Base-by-base conservation (phyloP, 2,888 invertebrate species). In the Malthinus seriepunctatus region DNA sequence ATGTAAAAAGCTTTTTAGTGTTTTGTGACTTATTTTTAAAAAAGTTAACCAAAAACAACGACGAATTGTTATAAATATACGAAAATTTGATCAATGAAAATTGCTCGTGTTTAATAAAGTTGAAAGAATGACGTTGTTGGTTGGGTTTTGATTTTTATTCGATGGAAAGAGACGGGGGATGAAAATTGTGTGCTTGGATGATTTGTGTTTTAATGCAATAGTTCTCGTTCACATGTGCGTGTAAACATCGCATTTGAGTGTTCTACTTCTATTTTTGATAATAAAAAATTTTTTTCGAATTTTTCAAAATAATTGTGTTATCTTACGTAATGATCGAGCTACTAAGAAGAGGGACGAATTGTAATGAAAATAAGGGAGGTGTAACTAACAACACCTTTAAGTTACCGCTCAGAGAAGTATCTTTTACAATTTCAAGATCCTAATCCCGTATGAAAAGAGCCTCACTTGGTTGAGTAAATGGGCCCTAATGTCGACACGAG, bases 401-500 rank as follows among this genome's bases (percentile, higher is more conserved):
- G 57, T 63, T 62, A 63, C 56, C 61, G 63, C 64, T 65, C 64
- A 64, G 60, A 64, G 61, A 67, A 63, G 66, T 69, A 66, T 67
- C 67, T 63, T 65, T 68, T 67, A 67, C 68, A 62, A 59, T 61
- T 57, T 61, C 60, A 55, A 48, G 58, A 23, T 23, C 60, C 59
- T 69, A 69, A 70, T 69, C 70, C 67, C 63, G 56, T 58, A 62
- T 69, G 68, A 69, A 69, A 23, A 68, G 64, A 67, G 63, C 63
- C 70, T 69, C 74, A 75, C 71, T 72, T 69, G 70, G 69, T 62
- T 71, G 73, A 69, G 67, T 73, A 73, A 23, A 74, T 74, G 68
- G 71, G 67, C 66, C 70, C 72, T 73, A 73, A 74, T 73, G 73
- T 74, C 73, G 73, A 72, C 74, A 71, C 73, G 69, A 70, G 70